phyloP scores from a whole-genome alignment of 2,888 invertebrate genomes.

The Pseudanteris insignis region DNA sequence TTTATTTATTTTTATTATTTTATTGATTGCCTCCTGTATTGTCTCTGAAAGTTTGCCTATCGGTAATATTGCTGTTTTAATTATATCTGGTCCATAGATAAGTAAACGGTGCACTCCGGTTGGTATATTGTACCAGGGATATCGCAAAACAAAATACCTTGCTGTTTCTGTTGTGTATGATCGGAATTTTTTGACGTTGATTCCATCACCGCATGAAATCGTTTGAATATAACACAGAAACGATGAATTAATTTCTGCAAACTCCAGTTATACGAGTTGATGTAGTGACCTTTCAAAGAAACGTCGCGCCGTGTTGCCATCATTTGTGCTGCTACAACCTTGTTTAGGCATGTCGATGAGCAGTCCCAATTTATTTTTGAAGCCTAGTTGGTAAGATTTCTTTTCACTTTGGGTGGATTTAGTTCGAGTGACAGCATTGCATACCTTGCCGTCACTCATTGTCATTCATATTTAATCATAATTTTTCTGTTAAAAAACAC shows the following conservation, averaged over 20 bases:
- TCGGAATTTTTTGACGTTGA: conserved; percentile 9
- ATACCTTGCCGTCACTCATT: background rate
- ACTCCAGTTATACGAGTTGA: no score
- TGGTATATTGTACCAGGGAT: conserved; percentile 21
- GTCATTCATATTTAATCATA: conserved; percentile 23
- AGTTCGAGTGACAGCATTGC: background rate
- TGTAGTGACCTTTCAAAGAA: background rate
- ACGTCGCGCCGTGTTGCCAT: conserved; percentile 27
- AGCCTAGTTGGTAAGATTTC: conserved; percentile 9
- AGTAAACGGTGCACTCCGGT: conserved; percentile 10
- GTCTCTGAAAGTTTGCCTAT: conserved; percentile 15
- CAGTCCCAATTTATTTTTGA: conserved; percentile 16
- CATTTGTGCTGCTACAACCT: conserved; percentile 21
- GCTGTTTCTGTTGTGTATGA: conserved; percentile 11
- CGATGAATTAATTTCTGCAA: conserved; percentile 9
- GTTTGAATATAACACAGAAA: conserved; percentile 20
- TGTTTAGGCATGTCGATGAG: conserved; percentile 20
- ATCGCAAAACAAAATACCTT: conserved; percentile 6
- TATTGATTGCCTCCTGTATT: conserved; percentile 23
- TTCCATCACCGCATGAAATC: conserved; percentile 4
- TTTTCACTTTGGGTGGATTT: conserved; percentile 6
- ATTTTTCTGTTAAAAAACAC: conserved; percentile 18
- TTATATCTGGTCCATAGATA: conserved; percentile 17
- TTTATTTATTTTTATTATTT: conserved; percentile 18
- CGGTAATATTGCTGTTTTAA: conserved; percentile 5